Base-by-base conservation (phyloP, 2,888 invertebrate genomes). In the Anthophora plumipes region DNA sequence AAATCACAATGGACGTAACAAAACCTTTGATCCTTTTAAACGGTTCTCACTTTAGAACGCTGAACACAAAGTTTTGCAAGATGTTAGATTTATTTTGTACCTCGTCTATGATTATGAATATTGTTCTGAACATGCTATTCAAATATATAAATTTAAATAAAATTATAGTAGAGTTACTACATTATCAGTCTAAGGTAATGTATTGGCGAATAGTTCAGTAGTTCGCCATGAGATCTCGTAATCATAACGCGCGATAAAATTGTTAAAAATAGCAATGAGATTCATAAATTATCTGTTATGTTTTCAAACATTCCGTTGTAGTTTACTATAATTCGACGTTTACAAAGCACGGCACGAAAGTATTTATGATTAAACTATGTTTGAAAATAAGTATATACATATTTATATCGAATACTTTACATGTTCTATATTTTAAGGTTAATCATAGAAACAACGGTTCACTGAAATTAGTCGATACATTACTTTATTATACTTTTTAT, bases 181-280 rank as follows among this genome's bases (percentile, higher is more conserved):
- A 25, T 70, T 39, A 63, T 14, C 70, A 25, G 17, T 70, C 12
- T 64, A 63, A 57, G 75, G 43, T 76, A 76, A 76, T n/a, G n/a
- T 52, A 43, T 52, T 7, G 1, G 11, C 14, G 46, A 71, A n/a
- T 77, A 60, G 46, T 77, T 72, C 39, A 46, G 12, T 17, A 54
- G 14, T 12, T 43, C 12, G 20, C 60, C 60, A 25, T 50, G 14
- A 66, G 52, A 60, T 71, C 1, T n/a, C 60, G 59, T 14, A 17
- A 50, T 41, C 12, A 59, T 22, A 64, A 57, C 6, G 4, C 17
- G n/a, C n/a, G 57, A 70, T 64, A 64, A 64, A 64, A 50, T 22
- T 43, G 48, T 59, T 67, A 61, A 60, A 67, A 77, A 72, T 60
- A 72, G 54, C n/a, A 68, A 11, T 11, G 17, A 64, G 25, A 37